phyloP scores from a whole-genome alignment of 2,888 invertebrate species.

The Polyommatus icarus region DNA sequence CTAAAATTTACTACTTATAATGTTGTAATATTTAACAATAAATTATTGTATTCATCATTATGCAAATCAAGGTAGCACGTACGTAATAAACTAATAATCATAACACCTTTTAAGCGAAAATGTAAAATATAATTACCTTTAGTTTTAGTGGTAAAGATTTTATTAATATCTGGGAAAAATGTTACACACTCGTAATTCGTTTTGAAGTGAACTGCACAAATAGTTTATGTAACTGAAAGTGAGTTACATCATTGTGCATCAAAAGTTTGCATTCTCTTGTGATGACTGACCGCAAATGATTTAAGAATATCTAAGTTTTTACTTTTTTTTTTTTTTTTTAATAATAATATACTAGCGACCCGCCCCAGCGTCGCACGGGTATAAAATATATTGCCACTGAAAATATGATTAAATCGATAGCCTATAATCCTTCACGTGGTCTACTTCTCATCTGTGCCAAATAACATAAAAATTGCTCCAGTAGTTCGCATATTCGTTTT shows the following conservation, averaged over 20 bases:
- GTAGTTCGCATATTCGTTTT: no score
- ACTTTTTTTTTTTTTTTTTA: no score
- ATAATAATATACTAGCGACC: no score
- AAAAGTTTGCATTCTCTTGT: slow-evolving; percentile 15
- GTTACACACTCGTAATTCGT: slow-evolving; percentile 21
- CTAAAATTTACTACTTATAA: neutral
- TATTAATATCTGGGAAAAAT: neutral
- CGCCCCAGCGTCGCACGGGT: no score
- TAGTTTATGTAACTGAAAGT: slow-evolving; percentile 12
- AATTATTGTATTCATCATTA: neutral
- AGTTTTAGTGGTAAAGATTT: neutral
- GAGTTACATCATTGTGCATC: slow-evolving; percentile 3
- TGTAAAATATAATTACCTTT: neutral
- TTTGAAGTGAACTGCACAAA: neutral
- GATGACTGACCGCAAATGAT: neutral
- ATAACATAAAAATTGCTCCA: no score
- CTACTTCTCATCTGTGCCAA: no score
- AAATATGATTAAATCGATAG: no score
- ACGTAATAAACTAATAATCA: neutral
- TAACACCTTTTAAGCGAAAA: neutral
- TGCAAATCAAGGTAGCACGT: neutral
- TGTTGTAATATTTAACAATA: neutral
- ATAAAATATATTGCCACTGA: no score
- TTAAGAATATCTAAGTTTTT: neutral
- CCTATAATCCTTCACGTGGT: no score